Evolutionary conservation across 2,888 invertebrate species (phyloP).

Genomic region (Ctena decussata): DNA sequence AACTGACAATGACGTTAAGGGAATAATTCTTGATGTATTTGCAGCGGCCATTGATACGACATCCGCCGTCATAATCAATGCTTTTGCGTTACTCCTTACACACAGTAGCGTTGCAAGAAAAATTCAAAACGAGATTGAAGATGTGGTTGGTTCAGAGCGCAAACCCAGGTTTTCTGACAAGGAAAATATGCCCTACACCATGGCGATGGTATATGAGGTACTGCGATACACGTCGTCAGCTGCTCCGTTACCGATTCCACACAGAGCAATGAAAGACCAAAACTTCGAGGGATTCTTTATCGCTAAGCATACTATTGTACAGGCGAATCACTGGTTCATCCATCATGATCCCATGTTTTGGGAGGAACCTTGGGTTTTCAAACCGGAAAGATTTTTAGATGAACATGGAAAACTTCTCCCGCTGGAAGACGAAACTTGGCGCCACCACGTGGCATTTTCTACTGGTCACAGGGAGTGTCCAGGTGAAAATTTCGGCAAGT

Average conservation of each 20-base stretch:
- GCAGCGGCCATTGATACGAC: not conserved
- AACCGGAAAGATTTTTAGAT: slow-evolving; percentile 66
- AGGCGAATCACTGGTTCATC: slow-evolving; percentile 53
- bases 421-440: slow-evolving; percentile 43
- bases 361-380: slow-evolving; percentile 63
- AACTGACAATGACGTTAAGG: not conserved
- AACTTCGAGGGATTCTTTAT: not conserved
- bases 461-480: slow-evolving; percentile 72
- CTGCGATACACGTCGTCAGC: not conserved
- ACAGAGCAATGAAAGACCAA: not conserved
- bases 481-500: slow-evolving; percentile 69
- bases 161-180: not conserved
- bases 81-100: not conserved
- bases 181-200: not conserved
- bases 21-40: not conserved
- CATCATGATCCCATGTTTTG: slow-evolving; percentile 57
- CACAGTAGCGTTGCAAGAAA: not conserved
- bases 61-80: not conserved
- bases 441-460: slow-evolving; percentile 67
- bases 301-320: not conserved
- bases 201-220: not conserved
- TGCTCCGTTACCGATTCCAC: not conserved
- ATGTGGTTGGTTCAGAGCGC: not conserved
- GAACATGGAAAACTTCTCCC: slow-evolving; percentile 52
- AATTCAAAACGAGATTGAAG: not conserved